phyloP scores from a whole-genome alignment of 1,140 invertebrate genomes.

The Achatina immaculata region DNA sequence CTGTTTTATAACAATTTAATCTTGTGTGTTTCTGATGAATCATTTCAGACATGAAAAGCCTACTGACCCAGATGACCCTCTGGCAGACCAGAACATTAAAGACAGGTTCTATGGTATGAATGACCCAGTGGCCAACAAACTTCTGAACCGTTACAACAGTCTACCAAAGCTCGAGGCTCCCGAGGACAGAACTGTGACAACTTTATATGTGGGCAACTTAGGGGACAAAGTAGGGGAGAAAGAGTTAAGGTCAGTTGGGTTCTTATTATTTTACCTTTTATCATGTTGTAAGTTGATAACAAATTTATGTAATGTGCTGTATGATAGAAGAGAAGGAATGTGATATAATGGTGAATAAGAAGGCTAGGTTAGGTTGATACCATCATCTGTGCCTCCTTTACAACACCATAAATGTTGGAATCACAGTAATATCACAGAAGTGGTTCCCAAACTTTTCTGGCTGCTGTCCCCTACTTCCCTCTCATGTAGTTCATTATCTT shows the following conservation, averaged over 20 bases:
- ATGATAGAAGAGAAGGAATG: no score
- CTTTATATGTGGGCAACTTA: conserved; percentile 94
- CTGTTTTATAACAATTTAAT: no score
- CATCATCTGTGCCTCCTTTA: no score
- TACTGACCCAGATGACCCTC: conserved; percentile 98
- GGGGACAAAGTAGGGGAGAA: conserved; percentile 89
- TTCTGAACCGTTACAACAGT: conserved; percentile 89
- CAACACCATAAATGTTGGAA: no score
- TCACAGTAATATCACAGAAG: no score
- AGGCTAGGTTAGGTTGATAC: no score
- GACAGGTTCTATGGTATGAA: conserved; percentile 98
- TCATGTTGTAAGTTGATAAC: not conserved
- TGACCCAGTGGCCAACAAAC: conserved; percentile 98
- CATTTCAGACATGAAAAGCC: conserved; percentile 95
- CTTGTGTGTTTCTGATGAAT: no score
- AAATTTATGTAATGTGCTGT: not conserved
- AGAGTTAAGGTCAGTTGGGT: conserved; percentile 79
- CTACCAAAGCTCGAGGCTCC: conserved; percentile 96
- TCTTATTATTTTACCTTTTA: conserved; percentile 2
- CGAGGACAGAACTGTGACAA: conserved; percentile 96
- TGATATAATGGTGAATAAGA: no score
- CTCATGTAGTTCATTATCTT: no score
- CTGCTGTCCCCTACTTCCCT: no score
- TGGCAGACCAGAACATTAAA: conserved; percentile 99
- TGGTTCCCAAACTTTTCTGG: no score